These are phyloP conservation scores for Pangasius sanitwongsei DNA, from an alignment of 2,797 vertebrate genomes.

Conservation along the genomic window DNA sequence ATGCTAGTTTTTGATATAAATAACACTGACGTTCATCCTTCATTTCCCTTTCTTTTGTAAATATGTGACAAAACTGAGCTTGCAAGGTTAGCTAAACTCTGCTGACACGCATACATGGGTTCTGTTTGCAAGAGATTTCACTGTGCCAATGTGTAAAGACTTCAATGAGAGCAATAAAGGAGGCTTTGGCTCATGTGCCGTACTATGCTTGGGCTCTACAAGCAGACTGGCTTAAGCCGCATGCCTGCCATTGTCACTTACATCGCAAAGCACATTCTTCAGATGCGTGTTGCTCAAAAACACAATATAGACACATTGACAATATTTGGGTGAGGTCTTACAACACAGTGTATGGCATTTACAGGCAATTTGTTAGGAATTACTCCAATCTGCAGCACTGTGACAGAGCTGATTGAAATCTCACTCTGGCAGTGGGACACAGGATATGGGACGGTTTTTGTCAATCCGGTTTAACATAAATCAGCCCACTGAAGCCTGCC, in stretches of 20 bases:
- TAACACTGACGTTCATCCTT: neutral
- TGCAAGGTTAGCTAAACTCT: no score
- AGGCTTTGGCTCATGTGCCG: neutral
- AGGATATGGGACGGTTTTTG: neutral
- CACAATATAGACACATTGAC: neutral
- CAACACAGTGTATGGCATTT: neutral
- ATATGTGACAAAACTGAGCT: neutral
- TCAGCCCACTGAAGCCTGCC: neutral
- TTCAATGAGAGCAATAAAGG: neutral
- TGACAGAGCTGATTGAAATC: neutral
- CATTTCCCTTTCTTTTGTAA: neutral
- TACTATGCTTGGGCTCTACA: neutral
- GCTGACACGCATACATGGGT: no score
- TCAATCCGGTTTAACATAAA: neutral
- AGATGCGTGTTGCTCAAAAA: neutral
- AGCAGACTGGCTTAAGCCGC: neutral
- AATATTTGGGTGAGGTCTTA: neutral
- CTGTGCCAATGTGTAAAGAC: neutral
- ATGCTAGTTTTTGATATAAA: neutral
- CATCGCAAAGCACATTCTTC: neutral
- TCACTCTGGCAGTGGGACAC: neutral
- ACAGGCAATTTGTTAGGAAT: neutral
- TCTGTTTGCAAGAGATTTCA: neutral
- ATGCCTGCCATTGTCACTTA: neutral
- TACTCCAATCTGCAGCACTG: neutral